These are phyloP conservation scores for Diachasma alloeum DNA, from an alignment of 1,140 invertebrate species.

Conservation along the genomic window DNA sequence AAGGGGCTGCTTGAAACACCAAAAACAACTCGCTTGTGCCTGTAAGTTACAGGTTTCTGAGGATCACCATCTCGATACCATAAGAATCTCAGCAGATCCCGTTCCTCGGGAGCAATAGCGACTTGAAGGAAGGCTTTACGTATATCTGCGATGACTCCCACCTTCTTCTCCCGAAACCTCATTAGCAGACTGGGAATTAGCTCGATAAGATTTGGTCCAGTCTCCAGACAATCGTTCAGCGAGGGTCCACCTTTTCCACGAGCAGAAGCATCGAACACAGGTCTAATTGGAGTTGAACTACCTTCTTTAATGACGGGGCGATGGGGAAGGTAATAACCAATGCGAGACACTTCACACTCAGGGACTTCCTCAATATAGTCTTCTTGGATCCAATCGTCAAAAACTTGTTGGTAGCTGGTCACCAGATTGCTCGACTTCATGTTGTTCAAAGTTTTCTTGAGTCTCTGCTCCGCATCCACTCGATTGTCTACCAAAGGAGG, in stretches of 20 bases:
- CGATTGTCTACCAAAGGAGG: neutral
- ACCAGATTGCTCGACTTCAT: slow-evolving; percentile 35
- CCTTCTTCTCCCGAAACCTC: slow-evolving; percentile 48
- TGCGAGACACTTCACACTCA: slow-evolving; percentile 9
- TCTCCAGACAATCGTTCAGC: slow-evolving; percentile 40
- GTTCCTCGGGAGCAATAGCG: slow-evolving; percentile 39
- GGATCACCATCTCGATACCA: slow-evolving; percentile 38
- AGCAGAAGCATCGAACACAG: slow-evolving; percentile 36
- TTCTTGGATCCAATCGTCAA: slow-evolving; percentile 42
- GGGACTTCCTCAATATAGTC: slow-evolving; percentile 36
- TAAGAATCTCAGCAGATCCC: slow-evolving; percentile 51
- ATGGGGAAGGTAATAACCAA: slow-evolving; percentile 33
- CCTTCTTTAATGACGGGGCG: slow-evolving; percentile 29
- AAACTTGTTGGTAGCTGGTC: slow-evolving; percentile 45
- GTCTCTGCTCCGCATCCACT: neutral
- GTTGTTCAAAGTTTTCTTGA: slow-evolving; percentile 25
- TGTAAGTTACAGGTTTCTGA: slow-evolving; percentile 29
- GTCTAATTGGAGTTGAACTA: slow-evolving; percentile 33
- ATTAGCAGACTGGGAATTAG: slow-evolving; percentile 50
- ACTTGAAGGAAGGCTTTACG: slow-evolving; percentile 60
- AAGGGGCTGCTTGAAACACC: slow-evolving; percentile 47
- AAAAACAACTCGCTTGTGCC: slow-evolving; percentile 49
- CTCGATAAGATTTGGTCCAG: slow-evolving; percentile 56
- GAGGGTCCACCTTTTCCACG: slow-evolving; percentile 24
- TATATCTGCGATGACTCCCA: slow-evolving; percentile 57